A percentile compares a stretch with the other conserved stretches of the same genome.
Evolutionary conservation across 2,113 vertebrate species (phyloP).

Genomic region (Choloepus hoffmanni): DNA sequence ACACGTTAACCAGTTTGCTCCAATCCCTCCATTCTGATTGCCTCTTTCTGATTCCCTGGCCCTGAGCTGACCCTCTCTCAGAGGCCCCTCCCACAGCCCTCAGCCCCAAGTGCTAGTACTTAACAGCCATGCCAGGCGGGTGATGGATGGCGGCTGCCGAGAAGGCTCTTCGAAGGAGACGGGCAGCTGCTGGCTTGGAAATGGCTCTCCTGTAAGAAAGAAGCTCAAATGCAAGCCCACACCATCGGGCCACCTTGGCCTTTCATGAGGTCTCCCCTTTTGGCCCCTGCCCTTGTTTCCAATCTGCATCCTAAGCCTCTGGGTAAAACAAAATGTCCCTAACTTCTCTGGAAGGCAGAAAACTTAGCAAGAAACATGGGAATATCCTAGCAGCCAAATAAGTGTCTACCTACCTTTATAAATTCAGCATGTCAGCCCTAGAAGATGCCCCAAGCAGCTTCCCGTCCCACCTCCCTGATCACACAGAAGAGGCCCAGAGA

Average conservation of each 20-base stretch:
- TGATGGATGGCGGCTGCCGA: background rate
- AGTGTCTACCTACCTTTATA: background rate
- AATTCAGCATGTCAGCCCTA: background rate
- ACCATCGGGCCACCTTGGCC: accelerated
- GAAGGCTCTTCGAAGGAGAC: background rate
- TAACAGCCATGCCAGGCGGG: background rate
- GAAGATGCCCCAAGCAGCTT: background rate
- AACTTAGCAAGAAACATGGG: accelerated
- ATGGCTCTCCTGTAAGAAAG: background rate
- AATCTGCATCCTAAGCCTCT: background rate
- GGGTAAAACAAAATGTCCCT: background rate
- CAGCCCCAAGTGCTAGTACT: background rate
- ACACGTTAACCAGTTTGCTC: background rate
- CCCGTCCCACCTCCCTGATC: background rate
- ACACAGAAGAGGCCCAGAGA: background rate
- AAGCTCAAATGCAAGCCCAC: background rate
- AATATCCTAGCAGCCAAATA: background rate
- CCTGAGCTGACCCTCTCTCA: background rate
- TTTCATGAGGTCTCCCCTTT: background rate
- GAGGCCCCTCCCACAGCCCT: background rate
- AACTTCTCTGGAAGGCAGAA: background rate
- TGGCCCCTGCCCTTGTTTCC: background rate
- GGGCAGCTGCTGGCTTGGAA: background rate
- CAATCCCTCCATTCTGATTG: background rate
- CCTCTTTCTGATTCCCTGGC: constrained; percentile 46